Evolutionary conservation across 2,888 invertebrate species (phyloP).

Genomic region (Odontocolon sp.): DNA sequence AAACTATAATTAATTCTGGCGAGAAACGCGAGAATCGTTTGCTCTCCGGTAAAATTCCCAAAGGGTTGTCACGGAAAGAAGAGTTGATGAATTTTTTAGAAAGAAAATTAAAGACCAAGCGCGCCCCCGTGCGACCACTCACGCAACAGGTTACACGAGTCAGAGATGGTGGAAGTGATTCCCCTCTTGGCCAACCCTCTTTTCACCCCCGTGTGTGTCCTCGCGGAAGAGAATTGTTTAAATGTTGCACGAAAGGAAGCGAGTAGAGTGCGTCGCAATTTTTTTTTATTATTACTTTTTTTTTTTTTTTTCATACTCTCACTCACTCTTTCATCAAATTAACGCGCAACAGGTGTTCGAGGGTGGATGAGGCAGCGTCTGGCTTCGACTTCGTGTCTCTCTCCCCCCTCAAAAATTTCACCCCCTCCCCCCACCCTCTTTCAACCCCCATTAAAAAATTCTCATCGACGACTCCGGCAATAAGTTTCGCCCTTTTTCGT

Average conservation of each 20-base stretch:
- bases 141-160: slow-evolving; percentile 58
- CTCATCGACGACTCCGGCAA: slow-evolving; percentile 42
- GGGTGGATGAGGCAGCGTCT: slow-evolving; percentile 39
- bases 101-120: slow-evolving; percentile 45
- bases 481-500: slow-evolving; percentile 37
- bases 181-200: slow-evolving; percentile 9
- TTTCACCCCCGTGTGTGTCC: slow-evolving; percentile 52
- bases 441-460: slow-evolving; percentile 58
- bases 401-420: slow-evolving; percentile 63
- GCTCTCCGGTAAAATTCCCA: background rate
- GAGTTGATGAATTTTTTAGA: slow-evolving; percentile 39
- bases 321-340: slow-evolving; percentile 70
- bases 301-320: slow-evolving; percentile 17
- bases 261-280: slow-evolving; percentile 62
- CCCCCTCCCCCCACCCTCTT: slow-evolving; percentile 63
- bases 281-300: slow-evolving; percentile 62
- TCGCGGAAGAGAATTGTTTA: slow-evolving; percentile 72
- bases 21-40: background rate
- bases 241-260: slow-evolving; percentile 72
- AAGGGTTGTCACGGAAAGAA: slow-evolving; percentile 9
- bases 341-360: slow-evolving; percentile 75
- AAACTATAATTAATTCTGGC: no score
- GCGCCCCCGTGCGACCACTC: slow-evolving; percentile 35
- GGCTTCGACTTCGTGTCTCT: slow-evolving; percentile 58
- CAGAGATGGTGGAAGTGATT: slow-evolving; percentile 38